Evolutionary conservation across 2,888 invertebrate genomes (phyloP).

Genomic region (Eurytoma adleriae): DNA sequence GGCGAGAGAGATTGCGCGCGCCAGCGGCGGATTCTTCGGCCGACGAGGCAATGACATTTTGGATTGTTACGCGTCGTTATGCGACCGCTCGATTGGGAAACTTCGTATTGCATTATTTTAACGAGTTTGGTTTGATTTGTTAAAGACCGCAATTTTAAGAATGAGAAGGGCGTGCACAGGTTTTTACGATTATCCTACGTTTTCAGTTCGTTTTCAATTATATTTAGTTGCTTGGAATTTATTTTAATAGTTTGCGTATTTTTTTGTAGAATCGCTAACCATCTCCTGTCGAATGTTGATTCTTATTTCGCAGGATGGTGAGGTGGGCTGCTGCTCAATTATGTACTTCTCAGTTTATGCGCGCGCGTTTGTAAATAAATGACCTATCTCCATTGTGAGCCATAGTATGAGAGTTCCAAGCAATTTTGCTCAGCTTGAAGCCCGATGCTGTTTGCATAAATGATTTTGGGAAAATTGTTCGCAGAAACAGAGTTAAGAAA

Average conservation of each 20-base stretch:
- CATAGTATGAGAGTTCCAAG: background rate
- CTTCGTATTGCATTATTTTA: too few relatives aligned
- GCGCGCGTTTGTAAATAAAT: constrained; percentile 17
- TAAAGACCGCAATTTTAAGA: too few relatives aligned
- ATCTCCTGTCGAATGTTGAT: too few relatives aligned
- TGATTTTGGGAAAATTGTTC: background rate
- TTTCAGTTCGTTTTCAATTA: too few relatives aligned
- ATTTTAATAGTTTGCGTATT: too few relatives aligned
- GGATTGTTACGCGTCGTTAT: background rate
- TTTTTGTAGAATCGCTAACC: too few relatives aligned
- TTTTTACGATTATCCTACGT: too few relatives aligned
- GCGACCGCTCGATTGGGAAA: background rate
- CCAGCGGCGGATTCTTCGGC: background rate
- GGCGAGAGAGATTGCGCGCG: background rate
- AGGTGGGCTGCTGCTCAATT: background rate
- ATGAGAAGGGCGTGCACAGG: too few relatives aligned
- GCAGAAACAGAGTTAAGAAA: background rate
- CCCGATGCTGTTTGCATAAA: background rate
- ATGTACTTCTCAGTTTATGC: background rate
- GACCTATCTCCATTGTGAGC: background rate
- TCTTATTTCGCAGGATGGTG: too few relatives aligned
- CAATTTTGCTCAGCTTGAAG: background rate
- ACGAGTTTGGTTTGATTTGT: too few relatives aligned
- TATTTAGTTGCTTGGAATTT: too few relatives aligned
- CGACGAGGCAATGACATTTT: background rate